These are phyloP conservation scores for Druceiella hillmani DNA, from an alignment of 2,888 invertebrate species.

Conservation along the genomic window DNA sequence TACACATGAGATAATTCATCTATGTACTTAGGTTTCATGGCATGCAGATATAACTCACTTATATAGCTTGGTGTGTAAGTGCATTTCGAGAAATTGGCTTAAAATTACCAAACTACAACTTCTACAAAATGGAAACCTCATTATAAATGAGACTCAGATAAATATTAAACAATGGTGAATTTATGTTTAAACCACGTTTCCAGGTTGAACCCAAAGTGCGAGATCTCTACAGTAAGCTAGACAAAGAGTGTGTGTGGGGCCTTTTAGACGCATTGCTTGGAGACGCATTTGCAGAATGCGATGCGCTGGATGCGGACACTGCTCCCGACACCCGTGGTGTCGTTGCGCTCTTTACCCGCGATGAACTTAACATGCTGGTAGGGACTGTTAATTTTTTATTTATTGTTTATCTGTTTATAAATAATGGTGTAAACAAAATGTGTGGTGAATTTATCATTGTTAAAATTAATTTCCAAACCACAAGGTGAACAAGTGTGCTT, in stretches of 20 bases:
- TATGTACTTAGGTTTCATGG: too few relatives aligned
- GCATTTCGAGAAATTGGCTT: too few relatives aligned
- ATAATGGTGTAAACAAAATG: not conserved
- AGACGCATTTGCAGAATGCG: slow-evolving; percentile 33
- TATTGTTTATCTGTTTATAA: not conserved
- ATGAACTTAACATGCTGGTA: slow-evolving; percentile 36
- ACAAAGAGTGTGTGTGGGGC: slow-evolving; percentile 71
- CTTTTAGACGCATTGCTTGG: slow-evolving; percentile 64
- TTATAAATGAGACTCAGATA: too few relatives aligned
- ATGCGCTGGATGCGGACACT: too few relatives aligned
- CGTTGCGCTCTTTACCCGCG: slow-evolving; percentile 33
- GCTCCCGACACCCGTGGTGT: slow-evolving; percentile 24
- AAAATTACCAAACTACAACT: too few relatives aligned
- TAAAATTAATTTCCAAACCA: not conserved
- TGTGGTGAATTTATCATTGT: not conserved
- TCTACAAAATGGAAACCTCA: too few relatives aligned
- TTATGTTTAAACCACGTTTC: too few relatives aligned
- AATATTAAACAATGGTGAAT: too few relatives aligned
- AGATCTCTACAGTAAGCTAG: slow-evolving; percentile 77
- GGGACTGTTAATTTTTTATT: slow-evolving; percentile 4
- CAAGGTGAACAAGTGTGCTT: too few relatives aligned
- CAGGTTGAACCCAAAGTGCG: slow-evolving; percentile 43
- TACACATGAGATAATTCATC: too few relatives aligned
- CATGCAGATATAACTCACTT: too few relatives aligned
- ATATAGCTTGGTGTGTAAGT: too few relatives aligned